Conservation (phyloP, 2,888 invertebrate species). For the Conistra vaccinii region DNA sequence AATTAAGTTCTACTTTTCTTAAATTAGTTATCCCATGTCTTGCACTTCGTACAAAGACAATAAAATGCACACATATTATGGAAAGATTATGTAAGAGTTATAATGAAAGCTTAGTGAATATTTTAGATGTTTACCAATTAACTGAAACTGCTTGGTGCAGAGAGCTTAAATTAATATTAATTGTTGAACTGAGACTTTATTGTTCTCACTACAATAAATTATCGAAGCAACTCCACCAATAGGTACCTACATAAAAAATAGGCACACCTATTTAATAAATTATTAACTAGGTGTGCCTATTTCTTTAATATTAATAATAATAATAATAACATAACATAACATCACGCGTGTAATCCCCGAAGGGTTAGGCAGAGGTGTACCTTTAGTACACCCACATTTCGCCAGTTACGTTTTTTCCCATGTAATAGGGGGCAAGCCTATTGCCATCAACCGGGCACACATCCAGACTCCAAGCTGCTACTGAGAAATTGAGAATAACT, state of each 20-base stretch:
- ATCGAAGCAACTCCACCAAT: constrained; percentile 22
- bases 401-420: too few relatives aligned
- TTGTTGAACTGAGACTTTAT: constrained; percentile 17
- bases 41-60: constrained; percentile 59
- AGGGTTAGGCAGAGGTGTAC: too few relatives aligned
- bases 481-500: too few relatives aligned
- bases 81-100: constrained; percentile 29
- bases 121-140: constrained; percentile 24
- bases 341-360: too few relatives aligned
- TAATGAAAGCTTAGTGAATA: constrained; percentile 21
- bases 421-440: too few relatives aligned
- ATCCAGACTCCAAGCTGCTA: too few relatives aligned
- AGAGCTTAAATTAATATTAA: constrained; percentile 9
- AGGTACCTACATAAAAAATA: constrained; percentile 11
- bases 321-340: constrained; percentile 31
- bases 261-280: constrained; percentile 9
- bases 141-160: constrained; percentile 30
- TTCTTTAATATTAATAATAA: too few relatives aligned
- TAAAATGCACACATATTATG: constrained; percentile 49
- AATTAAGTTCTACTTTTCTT: constrained; percentile 55
- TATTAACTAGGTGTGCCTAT: too few relatives aligned
- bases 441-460: too few relatives aligned
- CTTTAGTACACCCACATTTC: too few relatives aligned
- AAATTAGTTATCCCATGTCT: constrained; percentile 41
- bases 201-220: constrained; percentile 40